These are phyloP conservation scores for Coenobita brevimanus DNA, from an alignment of 1,140 invertebrate species.

Conservation along the genomic window DNA sequence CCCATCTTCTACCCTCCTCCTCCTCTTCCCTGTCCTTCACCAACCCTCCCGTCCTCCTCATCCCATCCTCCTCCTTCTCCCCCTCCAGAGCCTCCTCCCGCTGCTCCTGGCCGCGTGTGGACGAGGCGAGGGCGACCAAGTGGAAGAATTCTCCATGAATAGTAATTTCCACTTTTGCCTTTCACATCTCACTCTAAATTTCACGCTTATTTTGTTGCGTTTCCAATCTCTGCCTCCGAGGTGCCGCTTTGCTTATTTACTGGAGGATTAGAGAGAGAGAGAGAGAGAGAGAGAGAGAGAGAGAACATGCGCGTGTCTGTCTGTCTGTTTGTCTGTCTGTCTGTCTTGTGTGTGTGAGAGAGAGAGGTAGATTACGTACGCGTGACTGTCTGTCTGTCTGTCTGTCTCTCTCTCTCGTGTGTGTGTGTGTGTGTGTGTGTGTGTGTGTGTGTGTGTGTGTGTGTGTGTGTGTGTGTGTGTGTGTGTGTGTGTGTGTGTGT, in stretches of 20 bases:
- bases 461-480: no score
- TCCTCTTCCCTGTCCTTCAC: background rate
- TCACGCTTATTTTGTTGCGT: conserved; percentile 57
- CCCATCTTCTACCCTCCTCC: background rate
- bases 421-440: no score
- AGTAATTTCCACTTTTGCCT: conserved; percentile 64
- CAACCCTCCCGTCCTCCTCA: background rate
- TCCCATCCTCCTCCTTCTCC: background rate
- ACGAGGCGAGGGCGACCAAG: conserved; percentile 42
- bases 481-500: no score
- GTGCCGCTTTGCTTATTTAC: conserved; percentile 28
- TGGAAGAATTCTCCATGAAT: conserved; percentile 61
- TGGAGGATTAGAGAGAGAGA: no score
- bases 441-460: no score
- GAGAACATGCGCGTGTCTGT: no score
- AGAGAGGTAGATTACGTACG: no score
- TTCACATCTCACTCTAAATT: conserved; percentile 63
- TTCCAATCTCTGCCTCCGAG: conserved; percentile 47
- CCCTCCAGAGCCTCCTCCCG: background rate
- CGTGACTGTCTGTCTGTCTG: no score
- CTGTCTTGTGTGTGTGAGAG: no score
- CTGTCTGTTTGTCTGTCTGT: no score
- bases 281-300: no score
- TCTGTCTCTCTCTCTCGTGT: no score
- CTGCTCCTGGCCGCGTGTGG: conserved; percentile 15